These are phyloP conservation scores for Trachelus iudaicus DNA, from an alignment of 2,888 invertebrate genomes.

Conservation along the genomic window DNA sequence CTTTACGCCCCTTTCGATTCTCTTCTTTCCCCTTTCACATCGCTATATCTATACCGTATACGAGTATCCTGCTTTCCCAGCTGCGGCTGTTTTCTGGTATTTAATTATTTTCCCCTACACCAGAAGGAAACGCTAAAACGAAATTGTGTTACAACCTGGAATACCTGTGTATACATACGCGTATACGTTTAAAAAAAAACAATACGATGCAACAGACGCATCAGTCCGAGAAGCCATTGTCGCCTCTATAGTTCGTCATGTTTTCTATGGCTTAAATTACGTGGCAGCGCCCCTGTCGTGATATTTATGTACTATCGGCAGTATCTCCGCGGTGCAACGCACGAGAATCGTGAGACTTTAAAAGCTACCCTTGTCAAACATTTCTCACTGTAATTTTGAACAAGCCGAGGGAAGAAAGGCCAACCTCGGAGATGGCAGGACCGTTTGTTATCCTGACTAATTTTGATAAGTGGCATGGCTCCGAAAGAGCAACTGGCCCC, in stretches of 20 bases:
- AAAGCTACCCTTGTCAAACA: background rate
- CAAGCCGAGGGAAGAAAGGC: background rate
- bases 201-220: background rate
- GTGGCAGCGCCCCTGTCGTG: background rate
- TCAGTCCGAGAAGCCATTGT: background rate
- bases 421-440: background rate
- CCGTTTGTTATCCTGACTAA: conserved; percentile 18
- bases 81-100: conserved; percentile 5
- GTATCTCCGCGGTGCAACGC: background rate
- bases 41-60: background rate
- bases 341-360: background rate
- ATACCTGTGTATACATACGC: conserved; percentile 1
- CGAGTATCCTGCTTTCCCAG: background rate
- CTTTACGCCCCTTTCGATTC: background rate
- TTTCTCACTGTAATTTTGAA: background rate
- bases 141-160: background rate
- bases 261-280: background rate
- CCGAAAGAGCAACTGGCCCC: conserved; percentile 9
- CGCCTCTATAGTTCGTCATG: background rate
- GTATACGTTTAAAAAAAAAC: background rate
- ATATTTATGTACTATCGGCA: background rate
- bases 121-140: conserved; percentile 4
- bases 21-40: background rate
- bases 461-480: conserved; percentile 29
- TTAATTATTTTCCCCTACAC: conserved; percentile 11